A percentile compares a stretch with the other conserved stretches of the same genome.
Evolutionary conservation across 2,113 vertebrate species (phyloP).

Genomic region (Tor tambroides): DNA sequence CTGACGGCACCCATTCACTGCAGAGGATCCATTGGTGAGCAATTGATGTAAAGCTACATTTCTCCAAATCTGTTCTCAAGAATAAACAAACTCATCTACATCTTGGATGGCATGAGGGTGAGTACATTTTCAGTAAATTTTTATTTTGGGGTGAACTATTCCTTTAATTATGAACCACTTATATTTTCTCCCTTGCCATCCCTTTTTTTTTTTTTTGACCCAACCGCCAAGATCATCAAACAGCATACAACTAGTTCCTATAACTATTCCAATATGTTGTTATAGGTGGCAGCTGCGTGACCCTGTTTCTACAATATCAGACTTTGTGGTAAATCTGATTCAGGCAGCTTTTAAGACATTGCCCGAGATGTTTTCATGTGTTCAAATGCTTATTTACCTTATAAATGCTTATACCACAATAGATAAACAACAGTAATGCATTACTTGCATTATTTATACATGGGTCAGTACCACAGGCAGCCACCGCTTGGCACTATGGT

Average conservation of each 20-base stretch:
- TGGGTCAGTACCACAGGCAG: slow-evolving; percentile 13
- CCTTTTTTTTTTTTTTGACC: neutral
- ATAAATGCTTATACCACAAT: neutral
- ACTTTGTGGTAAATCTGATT: slow-evolving; percentile 20
- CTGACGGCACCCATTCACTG: neutral
- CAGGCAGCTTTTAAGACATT: slow-evolving; percentile 23
- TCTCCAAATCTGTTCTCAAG: neutral
- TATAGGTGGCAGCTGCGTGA: slow-evolving; percentile 19
- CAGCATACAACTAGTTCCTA: neutral
- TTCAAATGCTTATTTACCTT: neutral
- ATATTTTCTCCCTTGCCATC: neutral
- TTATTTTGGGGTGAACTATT: neutral
- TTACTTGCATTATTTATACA: neutral
- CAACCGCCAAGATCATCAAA: neutral
- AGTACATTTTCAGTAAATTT: neutral
- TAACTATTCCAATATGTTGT: neutral
- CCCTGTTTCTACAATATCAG: slow-evolving; percentile 18
- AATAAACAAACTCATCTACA: neutral
- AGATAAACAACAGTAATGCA: neutral
- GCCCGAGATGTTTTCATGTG: neutral
- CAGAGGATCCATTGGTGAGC: neutral
- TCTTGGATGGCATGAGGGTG: neutral
- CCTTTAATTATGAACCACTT: neutral
- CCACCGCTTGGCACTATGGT: slow-evolving; percentile 40
- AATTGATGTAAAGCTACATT: neutral